Base-by-base conservation (phyloP, 2,888 invertebrate genomes). In the Mechanitis messenoides region DNA sequence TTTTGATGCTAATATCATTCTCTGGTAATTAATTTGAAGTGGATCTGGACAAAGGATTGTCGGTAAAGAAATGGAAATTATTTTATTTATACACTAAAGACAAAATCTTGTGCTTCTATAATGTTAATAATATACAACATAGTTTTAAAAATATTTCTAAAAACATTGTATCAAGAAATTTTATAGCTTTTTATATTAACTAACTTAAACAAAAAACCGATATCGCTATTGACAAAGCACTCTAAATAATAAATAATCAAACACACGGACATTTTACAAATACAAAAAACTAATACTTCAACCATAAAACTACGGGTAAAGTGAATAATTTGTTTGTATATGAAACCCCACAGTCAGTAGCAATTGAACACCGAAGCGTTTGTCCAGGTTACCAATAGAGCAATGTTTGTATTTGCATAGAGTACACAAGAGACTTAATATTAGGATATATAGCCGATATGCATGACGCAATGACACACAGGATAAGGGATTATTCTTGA, bases 321-420 rank as follows among this genome's bases (percentile, higher is more conserved):
- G 6, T 42, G 9, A 42, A 9, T 9, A 7, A 20, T 20, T 20
- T 20, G 20, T 3, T 9, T 42, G 56, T 12, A 11, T 28, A n/a
- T 53, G 9, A 53, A 58, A 31, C 28, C 31, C 33, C 47, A 58
- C 31, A 28, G 60, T 47, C 42, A 46, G 56, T 45, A 35, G 28
- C 45, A 58, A 56, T 59, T 58, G 58, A 45, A 55, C 59, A 35
- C 57, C 12, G 28, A 7, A 33, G 20, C 59, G 59, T 60, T 65
- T 61, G 57, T 45, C 50, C 33, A 55, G 55, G 61, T 63, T 45
- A 61, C 55, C 58, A 59, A 61, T 53, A 57, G 61, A 58, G 46
- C 61, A 61, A 57, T 61, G 61, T 63, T 65, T 59, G 65, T 63
- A 56, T 63, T 65, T 59, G 61, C 11, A 3, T 45, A 11, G 20